Evolutionary conservation across 2,113 vertebrate species (phyloP).

Genomic region (Rhinolophus ferrumequinum): DNA sequence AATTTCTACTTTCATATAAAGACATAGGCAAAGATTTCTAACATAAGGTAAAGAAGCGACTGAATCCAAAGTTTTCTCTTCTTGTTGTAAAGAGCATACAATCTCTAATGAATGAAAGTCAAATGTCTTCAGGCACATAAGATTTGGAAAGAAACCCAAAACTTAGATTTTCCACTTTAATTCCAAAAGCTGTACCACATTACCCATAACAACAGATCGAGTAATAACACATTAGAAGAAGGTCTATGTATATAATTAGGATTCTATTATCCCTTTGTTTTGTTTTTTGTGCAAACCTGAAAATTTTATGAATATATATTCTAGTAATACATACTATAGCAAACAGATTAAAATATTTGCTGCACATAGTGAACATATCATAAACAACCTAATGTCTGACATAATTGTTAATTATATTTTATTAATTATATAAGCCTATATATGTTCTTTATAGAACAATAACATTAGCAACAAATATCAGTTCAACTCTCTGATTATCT

Average conservation of each 20-base stretch:
- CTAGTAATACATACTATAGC: not conserved
- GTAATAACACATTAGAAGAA: not conserved
- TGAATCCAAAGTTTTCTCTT: not conserved
- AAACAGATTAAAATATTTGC: constrained; percentile 23
- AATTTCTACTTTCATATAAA: not conserved
- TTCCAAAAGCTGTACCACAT: not conserved
- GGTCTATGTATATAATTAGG: not conserved
- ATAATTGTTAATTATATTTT: not conserved
- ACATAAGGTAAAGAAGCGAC: not conserved
- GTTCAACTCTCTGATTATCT: not conserved
- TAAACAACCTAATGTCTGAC: not conserved
- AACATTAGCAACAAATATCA: not conserved
- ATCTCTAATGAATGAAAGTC: constrained; percentile 12
- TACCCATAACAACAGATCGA: not conserved
- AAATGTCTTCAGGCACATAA: not conserved
- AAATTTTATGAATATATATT: constrained; percentile 4
- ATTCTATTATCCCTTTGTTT: not conserved
- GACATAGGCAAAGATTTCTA: not conserved
- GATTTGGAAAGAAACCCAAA: not conserved
- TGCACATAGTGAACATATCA: not conserved
- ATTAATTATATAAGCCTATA: not conserved
- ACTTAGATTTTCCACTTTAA: constrained; percentile 3
- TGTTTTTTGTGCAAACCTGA: not conserved
- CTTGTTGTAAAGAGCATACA: not conserved
- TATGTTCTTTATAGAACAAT: not conserved